Base-by-base conservation (phyloP, 2,113 vertebrate species). In the Chinchilla lanigera region DNA sequence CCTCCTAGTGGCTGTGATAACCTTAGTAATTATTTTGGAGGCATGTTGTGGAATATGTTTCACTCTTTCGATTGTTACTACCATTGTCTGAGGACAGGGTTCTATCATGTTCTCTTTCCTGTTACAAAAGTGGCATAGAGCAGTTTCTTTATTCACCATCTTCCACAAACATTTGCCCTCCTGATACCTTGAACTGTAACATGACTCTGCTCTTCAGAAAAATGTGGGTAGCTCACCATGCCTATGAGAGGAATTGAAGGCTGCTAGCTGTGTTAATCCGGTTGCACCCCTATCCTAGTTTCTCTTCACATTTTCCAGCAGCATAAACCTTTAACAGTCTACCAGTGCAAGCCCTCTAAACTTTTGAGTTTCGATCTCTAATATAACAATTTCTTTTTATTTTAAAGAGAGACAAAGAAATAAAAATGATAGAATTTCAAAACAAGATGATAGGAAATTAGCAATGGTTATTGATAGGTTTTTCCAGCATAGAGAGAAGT, bases 191-290 rank as follows among this genome's bases (percentile, higher is more conserved):
- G 28, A n/a, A 58, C 81, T 82, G 0, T 41, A 50, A 56, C 80
- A 33, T 65, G n/a, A 56, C n/a, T 87, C 14, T 9, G 11, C n/a
- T 84, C 69, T 81, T 84, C 22, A 63, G 69, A 67, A 95, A 93
- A 73, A 20, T 14, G 24, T 1, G 0, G 2, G 26, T 33, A 44
- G 67, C 8, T 81, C 16, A n/a, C 0, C 5, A 19, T n/a, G 38
- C 44, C 54, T 85, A 0, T 1, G 14, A 17, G 22, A 63, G 14
- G 35, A 86, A 16, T 2, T 4, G 4, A 2, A 82, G 58, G 19
- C 44, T 80, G 20, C 58, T 58, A 28, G 44, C 58, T 24, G 9
- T 3, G 20, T 11, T 9, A 33, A 10, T 67, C 9, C n/a, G 60
- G 1, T 61, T 69, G 60, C 54, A 3, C n/a, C 11, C 28, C 28